Evolutionary conservation across 2,888 invertebrate genomes (phyloP).

Genomic region (Pyrgus malvae): DNA sequence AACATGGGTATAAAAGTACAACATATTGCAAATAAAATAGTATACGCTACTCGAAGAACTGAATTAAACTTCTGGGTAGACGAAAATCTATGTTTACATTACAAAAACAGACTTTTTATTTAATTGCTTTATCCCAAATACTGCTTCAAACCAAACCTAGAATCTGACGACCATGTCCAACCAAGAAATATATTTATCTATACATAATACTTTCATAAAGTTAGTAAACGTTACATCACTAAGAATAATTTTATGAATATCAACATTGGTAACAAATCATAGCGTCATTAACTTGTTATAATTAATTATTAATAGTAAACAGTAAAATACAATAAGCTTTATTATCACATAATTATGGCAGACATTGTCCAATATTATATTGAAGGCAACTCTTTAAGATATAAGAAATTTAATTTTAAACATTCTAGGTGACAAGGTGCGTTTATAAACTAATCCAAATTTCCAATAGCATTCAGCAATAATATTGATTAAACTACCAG

Average conservation of each 20-base stretch:
- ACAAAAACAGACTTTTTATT: too few species aligned
- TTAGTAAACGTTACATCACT: slow-evolving; percentile 4
- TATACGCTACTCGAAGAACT: too few species aligned
- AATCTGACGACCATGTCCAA: too few species aligned
- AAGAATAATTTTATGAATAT: background rate
- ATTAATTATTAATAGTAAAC: slow-evolving; percentile 22
- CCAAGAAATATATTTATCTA: too few species aligned
- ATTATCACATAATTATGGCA: slow-evolving; percentile 59
- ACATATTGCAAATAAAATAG: background rate
- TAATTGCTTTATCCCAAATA: too few species aligned
- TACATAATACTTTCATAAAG: too few species aligned
- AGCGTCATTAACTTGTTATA: slow-evolving; percentile 7
- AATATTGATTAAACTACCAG: background rate
- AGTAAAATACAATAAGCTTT: slow-evolving; percentile 38
- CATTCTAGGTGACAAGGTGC: slow-evolving; percentile 3
- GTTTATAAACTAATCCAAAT: background rate
- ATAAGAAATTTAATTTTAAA: slow-evolving; percentile 5
- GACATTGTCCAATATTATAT: slow-evolving; percentile 33
- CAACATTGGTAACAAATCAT: slow-evolving; percentile 12
- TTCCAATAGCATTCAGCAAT: background rate
- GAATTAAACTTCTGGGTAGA: too few species aligned
- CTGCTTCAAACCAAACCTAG: too few species aligned
- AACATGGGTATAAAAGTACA: too few species aligned
- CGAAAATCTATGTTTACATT: too few species aligned
- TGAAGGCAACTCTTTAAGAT: slow-evolving; percentile 20